Evolutionary conservation across 2,113 vertebrate species (phyloP), one percentile per base, ranked within the genome.

Genomic region (Gavia stellata): DNA sequence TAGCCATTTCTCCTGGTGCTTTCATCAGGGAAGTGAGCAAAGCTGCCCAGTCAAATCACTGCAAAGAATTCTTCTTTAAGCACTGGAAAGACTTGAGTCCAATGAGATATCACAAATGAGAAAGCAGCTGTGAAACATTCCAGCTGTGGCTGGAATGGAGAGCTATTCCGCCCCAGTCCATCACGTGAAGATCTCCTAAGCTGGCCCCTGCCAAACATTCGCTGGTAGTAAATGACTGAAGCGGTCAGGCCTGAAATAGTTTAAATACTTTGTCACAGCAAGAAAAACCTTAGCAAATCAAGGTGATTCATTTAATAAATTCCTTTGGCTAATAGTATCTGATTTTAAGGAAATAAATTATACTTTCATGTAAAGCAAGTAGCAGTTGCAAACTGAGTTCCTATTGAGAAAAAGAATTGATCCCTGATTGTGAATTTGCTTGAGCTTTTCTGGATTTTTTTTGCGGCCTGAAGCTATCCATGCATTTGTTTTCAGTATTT

Each of bases 401-500:
- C n/a, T 67, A 33, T 10, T 66, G 33, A 65, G 44, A 75, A 71
- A 89, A 18, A 29, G 5, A 45, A 42, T 28, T 58, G 49, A 59
- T 40, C 29, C 25, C 36, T n/a, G 25, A n/a, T 26, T 68, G 17
- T 7, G 61, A 45, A 63, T 75, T 68, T 67, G 1, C 24, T 86
- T 50, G 52, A 63, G 19, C 14, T 59, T 86, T 86, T 59, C 45
- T 74, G 44, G 34, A 45, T 19, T n/a, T 62, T 38, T 38, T 42
- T 26, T 36, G n/a, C 65, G 20, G 7, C n/a, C 25, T 2, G 1
- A 66, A 90, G 18, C 50, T 45, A 29, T 33, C 0, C 0, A 0
- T 81, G 25, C 20, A 5, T 78, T 92, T 86, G 6, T 38, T 78
- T 52, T 44, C 28, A 44, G 6, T 28, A 25, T 38, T 88, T 65